phyloP scores from a whole-genome alignment of 2,888 invertebrate genomes.

The Heliconius cydno region DNA sequence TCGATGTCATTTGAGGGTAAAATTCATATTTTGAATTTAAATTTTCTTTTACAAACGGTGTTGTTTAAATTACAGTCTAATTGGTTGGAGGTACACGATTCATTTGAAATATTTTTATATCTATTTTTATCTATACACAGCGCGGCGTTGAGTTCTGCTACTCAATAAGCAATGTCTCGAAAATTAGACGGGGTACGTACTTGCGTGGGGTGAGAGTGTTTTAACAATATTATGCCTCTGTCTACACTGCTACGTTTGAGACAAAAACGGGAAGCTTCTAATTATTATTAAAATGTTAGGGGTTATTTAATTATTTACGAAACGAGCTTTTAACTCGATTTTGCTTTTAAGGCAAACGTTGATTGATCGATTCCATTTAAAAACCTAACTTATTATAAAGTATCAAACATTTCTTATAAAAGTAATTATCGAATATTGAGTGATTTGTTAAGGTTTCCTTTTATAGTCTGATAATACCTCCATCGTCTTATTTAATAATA shows the following conservation, averaged over 20 bases:
- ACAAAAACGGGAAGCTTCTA: not conserved
- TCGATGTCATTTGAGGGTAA: not conserved
- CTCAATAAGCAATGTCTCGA: not conserved
- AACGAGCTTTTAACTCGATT: constrained; percentile 18
- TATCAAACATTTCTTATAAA: not conserved
- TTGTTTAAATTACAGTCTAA: no score
- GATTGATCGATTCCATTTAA: constrained; percentile 14
- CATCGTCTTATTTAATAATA: no score
- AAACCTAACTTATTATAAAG: not conserved
- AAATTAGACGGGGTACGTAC: not conserved
- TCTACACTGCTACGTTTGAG: no score
- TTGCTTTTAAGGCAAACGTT: constrained; percentile 1
- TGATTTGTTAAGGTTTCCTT: not conserved
- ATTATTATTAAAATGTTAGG: not conserved
- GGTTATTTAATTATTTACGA: not conserved
- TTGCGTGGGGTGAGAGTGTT: not conserved
- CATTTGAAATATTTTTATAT: no score
- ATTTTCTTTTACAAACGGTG: no score
- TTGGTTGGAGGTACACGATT: no score
- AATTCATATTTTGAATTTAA: not conserved
- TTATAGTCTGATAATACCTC: not conserved
- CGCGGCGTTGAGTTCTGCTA: not conserved
- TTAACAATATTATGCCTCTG: not conserved
- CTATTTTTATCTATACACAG: not conserved
- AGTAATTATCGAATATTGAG: constrained; percentile 4